Conservation (phyloP, 1,140 invertebrate genomes). For the Elysia chlorotica region DNA sequence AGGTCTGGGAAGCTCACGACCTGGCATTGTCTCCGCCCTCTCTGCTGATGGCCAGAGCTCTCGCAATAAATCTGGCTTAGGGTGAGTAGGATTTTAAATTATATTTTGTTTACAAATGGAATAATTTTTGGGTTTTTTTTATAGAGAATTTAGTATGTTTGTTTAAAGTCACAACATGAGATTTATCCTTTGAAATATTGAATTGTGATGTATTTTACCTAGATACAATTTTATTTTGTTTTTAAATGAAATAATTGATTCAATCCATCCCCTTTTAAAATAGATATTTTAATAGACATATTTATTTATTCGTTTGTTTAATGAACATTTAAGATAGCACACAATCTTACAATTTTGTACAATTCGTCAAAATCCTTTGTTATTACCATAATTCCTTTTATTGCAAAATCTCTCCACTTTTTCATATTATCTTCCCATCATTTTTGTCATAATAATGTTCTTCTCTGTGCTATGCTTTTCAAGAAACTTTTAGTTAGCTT, state of each 20-base stretch:
- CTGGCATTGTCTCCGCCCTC: conserved; percentile 55
- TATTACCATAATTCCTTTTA: too few relatives aligned
- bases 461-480: not conserved
- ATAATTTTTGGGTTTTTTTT: too few relatives aligned
- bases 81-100: conserved; percentile 38
- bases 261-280: not conserved
- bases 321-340: too few relatives aligned
- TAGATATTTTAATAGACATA: not conserved
- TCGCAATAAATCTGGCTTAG: conserved; percentile 55
- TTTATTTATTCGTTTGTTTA: not conserved
- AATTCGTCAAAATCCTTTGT: too few relatives aligned
- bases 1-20: conserved; percentile 62
- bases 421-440: too few relatives aligned
- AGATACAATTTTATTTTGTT: not conserved
- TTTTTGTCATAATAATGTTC: not conserved
- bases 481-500: not conserved
- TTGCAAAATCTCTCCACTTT: too few relatives aligned
- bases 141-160: too few relatives aligned
- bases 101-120: not conserved
- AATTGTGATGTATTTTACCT: not conserved
- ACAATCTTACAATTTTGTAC: too few relatives aligned
- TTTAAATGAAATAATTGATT: not conserved
- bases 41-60: conserved; percentile 59
- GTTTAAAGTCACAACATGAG: too few relatives aligned
- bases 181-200: not conserved